Evolutionary conservation across 1,140 invertebrate species (phyloP).

Genomic region (Probaryconus sp.): DNA sequence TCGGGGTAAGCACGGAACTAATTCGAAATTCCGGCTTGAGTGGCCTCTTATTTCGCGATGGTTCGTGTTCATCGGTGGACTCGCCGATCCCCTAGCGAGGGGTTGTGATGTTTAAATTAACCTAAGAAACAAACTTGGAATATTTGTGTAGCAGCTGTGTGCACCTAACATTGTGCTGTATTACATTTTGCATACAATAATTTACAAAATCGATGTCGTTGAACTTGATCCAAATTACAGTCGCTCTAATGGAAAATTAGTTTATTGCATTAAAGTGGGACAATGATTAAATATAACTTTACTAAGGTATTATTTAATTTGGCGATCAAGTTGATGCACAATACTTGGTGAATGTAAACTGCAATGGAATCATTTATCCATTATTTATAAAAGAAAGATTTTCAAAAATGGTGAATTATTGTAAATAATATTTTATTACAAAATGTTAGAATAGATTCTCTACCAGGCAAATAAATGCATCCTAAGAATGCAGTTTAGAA

Average conservation of each 20-base stretch:
- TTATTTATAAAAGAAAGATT: too few species aligned
- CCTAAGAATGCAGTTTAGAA: not conserved
- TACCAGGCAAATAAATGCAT: conserved; percentile 5
- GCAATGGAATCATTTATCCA: too few species aligned
- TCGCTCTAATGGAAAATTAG: conserved; percentile 35
- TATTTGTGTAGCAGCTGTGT: conserved; percentile 50
- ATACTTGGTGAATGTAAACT: conserved; percentile 1
- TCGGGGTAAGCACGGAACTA: conserved; percentile 70
- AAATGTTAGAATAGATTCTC: too few species aligned
- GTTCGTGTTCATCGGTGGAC: conserved; percentile 67
- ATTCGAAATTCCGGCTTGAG: conserved; percentile 71
- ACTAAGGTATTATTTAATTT: conserved; percentile 41
- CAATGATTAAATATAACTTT: conserved; percentile 46
- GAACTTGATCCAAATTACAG: conserved; percentile 27
- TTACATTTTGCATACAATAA: conserved; percentile 45
- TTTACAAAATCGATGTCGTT: conserved; percentile 35
- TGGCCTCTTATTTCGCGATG: conserved; percentile 70
- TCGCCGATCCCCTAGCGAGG: conserved; percentile 41
- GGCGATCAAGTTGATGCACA: conserved; percentile 18
- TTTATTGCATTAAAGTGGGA: conserved; percentile 29
- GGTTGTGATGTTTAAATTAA: conserved; percentile 64
- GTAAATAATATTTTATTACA: too few species aligned
- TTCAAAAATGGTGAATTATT: too few species aligned
- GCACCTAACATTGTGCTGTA: conserved; percentile 27
- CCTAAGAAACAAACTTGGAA: conserved; percentile 53